Base-by-base conservation (phyloP, 2,888 invertebrate genomes). In the Orchesella flavescens region DNA sequence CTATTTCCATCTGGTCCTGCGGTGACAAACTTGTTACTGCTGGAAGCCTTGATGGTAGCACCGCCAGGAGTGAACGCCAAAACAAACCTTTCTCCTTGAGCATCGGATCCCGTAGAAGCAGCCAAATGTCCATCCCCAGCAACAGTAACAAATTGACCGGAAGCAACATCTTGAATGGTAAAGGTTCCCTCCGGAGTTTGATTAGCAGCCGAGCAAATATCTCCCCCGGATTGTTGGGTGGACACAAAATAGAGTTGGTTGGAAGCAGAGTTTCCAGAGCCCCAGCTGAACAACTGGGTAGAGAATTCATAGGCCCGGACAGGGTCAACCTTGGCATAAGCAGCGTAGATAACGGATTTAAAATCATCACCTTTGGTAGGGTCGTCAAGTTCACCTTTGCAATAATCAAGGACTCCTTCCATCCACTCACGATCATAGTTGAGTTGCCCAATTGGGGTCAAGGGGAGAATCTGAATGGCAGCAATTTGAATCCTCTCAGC, bases 221-320 rank as follows among this genome's bases (percentile, higher is more conserved):
- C 84, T 12, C 80, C 7, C 0, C n/a, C 53, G 9, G 77, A 82
- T 34, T 34, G 49, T 72, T 87, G 85, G n/a, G 86, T 85, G 2
- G 85, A 19, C 3, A 87, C 84, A 46, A 87, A 87, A 61, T 87
- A 87, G 0, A 87, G 68, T 44, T 87, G 85, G 63, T 87, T 87
- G 1, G 85, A 78, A 12, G 86, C 86, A 4, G 84, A 83, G 71
- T 86, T 86, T 44, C 86, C 86, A 46, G 78, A 59, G 10, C 86
- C 86, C 86, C 86, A 87, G 68, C 80, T 83, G 15, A 78, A 87
- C n/a, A 86, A 79, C 0, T 65, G 19, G 12, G 59, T 15, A 9
- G 86, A 85, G 55, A 80, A 77, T 0, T 13, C n/a, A 53, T 84
- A 86, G 1, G 86, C 86, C 21, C 57, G 24, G 69, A 84, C 79